Evolutionary conservation across 2,797 vertebrate species (phyloP).

Genomic region (Serranus cabrilla): DNA sequence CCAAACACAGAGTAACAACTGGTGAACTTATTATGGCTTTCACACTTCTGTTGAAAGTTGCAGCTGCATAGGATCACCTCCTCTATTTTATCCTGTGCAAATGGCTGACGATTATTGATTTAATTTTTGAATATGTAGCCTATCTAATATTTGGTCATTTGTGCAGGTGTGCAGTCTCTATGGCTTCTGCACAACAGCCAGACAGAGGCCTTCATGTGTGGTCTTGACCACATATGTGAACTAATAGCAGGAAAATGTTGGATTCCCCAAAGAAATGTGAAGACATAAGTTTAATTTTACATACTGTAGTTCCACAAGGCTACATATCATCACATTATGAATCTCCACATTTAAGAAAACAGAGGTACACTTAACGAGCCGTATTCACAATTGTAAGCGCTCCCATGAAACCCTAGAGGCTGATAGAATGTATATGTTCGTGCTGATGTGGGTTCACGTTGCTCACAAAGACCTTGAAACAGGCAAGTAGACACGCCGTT

Average conservation of each 20-base stretch:
- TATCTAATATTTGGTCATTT: background rate
- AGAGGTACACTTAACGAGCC: conserved; percentile 10
- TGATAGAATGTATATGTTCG: conserved; percentile 32
- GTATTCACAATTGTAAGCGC: conserved; percentile 24
- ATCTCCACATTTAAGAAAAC: conserved; percentile 38
- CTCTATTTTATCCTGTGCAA: background rate
- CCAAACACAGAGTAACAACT: no score
- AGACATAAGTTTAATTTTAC: conserved; percentile 34
- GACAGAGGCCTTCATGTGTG: conserved; percentile 9
- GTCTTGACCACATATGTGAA: conserved; percentile 24
- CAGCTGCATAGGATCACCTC: no score
- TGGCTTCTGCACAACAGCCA: conserved; percentile 11
- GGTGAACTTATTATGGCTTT: no score
- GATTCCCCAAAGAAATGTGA: conserved; percentile 24
- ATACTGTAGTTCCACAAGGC: conserved; percentile 26
- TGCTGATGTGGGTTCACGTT: conserved; percentile 1
- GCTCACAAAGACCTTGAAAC: conserved; percentile 46
- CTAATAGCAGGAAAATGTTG: conserved; percentile 26
- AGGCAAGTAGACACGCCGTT: conserved; percentile 31
- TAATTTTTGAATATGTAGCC: background rate
- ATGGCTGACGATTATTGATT: background rate
- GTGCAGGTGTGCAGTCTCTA: conserved; percentile 23
- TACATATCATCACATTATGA: conserved; percentile 40
- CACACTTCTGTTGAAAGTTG: no score
- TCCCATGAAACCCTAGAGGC: conserved; percentile 38